Percentiles rank a stretch among this genome's conserved stretches.
Conservation (phyloP, 2,888 invertebrate genomes). For the Drosophila picticornis region DNA sequence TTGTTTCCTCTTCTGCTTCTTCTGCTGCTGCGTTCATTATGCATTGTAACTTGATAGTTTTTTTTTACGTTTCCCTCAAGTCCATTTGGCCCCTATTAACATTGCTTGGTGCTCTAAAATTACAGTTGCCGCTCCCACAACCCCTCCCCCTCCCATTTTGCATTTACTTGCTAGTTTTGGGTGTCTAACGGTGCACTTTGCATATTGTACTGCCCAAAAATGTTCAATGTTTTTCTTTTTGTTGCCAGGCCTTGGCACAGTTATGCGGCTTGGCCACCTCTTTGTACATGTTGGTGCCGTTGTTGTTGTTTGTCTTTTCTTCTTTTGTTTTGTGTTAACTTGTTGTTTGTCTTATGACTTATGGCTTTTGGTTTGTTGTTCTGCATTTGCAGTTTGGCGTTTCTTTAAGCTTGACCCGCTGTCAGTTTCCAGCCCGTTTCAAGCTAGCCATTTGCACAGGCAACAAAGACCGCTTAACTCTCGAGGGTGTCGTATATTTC, state of each 20-base stretch:
- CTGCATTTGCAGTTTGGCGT: conserved; percentile 26
- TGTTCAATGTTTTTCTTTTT: conserved; percentile 36
- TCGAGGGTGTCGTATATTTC: not conserved
- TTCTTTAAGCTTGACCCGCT: conserved; percentile 47
- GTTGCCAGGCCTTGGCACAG: conserved; percentile 71
- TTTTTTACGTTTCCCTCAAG: conserved; percentile 41
- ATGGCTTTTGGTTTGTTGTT: conserved; percentile 29
- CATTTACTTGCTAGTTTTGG: conserved; percentile 19
- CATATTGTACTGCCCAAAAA: conserved; percentile 60
- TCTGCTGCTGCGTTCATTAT: conserved; percentile 25
- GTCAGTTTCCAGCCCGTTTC: conserved; percentile 6
- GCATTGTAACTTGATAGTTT: conserved; percentile 66
- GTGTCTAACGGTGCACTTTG: conserved; percentile 72
- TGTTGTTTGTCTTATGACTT: conserved; percentile 36
- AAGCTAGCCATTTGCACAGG: not conserved
- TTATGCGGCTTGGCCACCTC: conserved; percentile 70
- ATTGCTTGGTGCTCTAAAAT: conserved; percentile 62
- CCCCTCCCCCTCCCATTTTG: not conserved
- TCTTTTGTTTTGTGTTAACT: conserved; percentile 31
- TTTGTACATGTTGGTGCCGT: conserved; percentile 2
- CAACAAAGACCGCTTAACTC: not conserved
- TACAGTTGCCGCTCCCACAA: conserved; percentile 26
- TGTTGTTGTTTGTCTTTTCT: conserved; percentile 30
- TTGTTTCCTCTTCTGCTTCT: conserved; percentile 33
- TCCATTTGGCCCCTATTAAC: conserved; percentile 68